Evolutionary conservation across 2,888 invertebrate species (phyloP), one percentile per base, ranked within the genome.

Genomic region (Platynereis dumerilii): DNA sequence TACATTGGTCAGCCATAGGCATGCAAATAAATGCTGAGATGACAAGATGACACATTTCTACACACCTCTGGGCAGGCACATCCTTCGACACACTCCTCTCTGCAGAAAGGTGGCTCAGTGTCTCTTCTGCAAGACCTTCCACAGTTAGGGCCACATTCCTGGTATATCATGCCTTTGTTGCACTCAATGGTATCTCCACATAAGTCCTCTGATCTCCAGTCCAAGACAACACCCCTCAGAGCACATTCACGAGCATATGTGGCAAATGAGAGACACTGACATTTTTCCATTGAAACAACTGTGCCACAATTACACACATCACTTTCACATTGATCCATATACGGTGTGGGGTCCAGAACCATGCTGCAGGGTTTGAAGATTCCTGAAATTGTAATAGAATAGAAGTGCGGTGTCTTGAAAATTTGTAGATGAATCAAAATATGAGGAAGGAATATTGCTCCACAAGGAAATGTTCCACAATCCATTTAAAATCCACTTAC

Each of bases 261-360:
- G n/a, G n/a, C n/a, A n/a, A n/a, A n/a, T n/a, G n/a, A n/a, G n/a
- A n/a, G n/a, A 70, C 66, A 91, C 89, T 0, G 92, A 90, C 20
- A 95, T 84, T 53, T 45, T 10, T 24, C 48, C 27, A 39, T 39
- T 26, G 20, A 58, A 2, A 65, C 66, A 24, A 28, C 7, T 42
- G 60, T 29, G 29, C 60, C 65, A 63, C 95, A 95, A 20, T 92
- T 90, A 81, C 95, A 96, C 86, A 94, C 88, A 81, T 95, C 95
- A 84, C 91, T 93, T 76, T 93, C 79, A 80, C 95, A 96, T 80
- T 92, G 89, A 74, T 90, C 89, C 84, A 92, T 91, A 84, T 88
- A 94, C 1, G 89, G 87, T 67, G 90, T 89, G 3, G 92, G 91
- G 80, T 93, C 92, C 22, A 94, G 92, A 77, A 89, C 86, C 87